Base-by-base conservation (phyloP, 2,888 invertebrate genomes). In the Spatulosminthurus flaviceps region DNA sequence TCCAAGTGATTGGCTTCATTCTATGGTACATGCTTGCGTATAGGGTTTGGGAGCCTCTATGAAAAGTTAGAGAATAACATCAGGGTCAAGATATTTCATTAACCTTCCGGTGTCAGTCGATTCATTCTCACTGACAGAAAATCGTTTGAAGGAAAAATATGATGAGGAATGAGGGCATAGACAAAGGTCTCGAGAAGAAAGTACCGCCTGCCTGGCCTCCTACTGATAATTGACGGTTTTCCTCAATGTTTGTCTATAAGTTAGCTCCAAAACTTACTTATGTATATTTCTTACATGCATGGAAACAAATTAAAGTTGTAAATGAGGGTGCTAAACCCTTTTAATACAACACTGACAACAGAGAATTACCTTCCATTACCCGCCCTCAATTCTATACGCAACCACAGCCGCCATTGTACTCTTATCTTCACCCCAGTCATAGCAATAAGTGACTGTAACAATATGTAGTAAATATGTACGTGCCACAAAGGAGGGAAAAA, bases 81-180 rank as follows among this genome's bases (percentile, higher is more conserved):
- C 29, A 42, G 79, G 79, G 79, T 79, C 79, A 79, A 78, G 66
- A 80, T 80, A 80, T 80, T 80, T 80, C 80, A 80, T 80, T 80
- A 80, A 80, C 80, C 80, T 80, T 80, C 71, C 71, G 61, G 64
- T 64, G 16, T 41, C 61, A 26, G 24, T 21, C 66, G 26, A 75
- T 79, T 79, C 79, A 76, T 79, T 76, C 60, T 72, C 21, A 19
- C 16, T 73, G 74, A 73, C 77, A 77, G 60, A 41, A 64, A 80
- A 74, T 70, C 71, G 69, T 80, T 76, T 16, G 66, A 21, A 64
- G 28, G 22, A 73, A 24, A n/a, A 24, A n/a, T 66, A 77, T 73
- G 73, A 64, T 73, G 78, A 29, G 51, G 42, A 34, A 60, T 43
- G 78, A 51, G 51, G 5, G 16, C 51, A 51, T 2, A 51, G 1